Base-by-base conservation (phyloP, 2,888 invertebrate species). In the Caenorhabditis angaria region DNA sequence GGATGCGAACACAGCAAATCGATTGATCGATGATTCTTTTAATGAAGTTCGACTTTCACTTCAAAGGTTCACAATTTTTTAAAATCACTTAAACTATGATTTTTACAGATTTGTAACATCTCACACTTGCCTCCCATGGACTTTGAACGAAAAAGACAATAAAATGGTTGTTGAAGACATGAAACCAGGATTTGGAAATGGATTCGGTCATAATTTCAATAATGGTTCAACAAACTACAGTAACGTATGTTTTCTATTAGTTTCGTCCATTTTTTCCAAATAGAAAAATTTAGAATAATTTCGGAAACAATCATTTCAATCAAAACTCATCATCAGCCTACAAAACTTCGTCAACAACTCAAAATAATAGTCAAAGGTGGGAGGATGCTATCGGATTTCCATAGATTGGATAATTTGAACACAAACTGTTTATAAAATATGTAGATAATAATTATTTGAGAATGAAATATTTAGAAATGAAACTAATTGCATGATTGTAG, bases 61-160 rank as follows among this genome's bases (percentile, higher is more conserved):
- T 12, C 76, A 77, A 51, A 67, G 78, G 78, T 78, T 57, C 18
- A 22, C 14, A 14, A 22, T 5, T 2, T n/a, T 29, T 5, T 20
- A n/a, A 12, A 27, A 5, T 22, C 3, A 20, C 1, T 18, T 32
- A 5, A 22, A n/a, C 10, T 54, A 35, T 22, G 10, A 1, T 27
- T 25, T 24, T 70, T 68, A 47, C 51, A 81, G 81, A 64, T 70
- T 70, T 57, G 81, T 81, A 14, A 76, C 79, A 18, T 72, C 76
- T 20, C 81, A 80, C 64, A 73, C 78, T 10, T 78, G 77, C 28
- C 70, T 81, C 18, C 81, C 81, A 59, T 81, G 81, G 81, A 81
- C 78, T 12, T 66, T 81, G 22, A 80, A 68, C 54, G 81, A 81
- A 58, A 81, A 81, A 54, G 80, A 80, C 64, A 81, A 81, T 62